Evolutionary conservation across 2,113 vertebrate genomes (phyloP).

Genomic region (Plestiodon gilberti): DNA sequence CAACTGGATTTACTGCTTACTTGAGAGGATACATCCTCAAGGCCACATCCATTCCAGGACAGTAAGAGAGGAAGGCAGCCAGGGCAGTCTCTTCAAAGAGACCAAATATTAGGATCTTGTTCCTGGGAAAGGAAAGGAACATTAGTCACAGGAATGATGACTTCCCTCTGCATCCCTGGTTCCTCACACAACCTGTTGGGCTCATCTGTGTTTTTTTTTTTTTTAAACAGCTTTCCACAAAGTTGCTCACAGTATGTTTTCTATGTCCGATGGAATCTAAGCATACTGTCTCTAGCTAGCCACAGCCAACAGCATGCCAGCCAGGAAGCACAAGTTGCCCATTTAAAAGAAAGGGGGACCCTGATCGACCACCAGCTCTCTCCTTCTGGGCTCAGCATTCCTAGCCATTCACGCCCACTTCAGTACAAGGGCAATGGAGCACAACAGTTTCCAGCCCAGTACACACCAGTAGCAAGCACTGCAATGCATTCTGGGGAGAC

Average conservation of each 20-base stretch:
- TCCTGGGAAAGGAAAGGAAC: conserved; percentile 66
- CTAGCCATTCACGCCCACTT: too few species aligned
- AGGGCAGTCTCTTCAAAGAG: conserved; percentile 86
- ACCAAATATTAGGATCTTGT: conserved; percentile 86
- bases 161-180: not conserved
- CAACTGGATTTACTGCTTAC: conserved; percentile 67
- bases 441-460: too few species aligned
- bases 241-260: not conserved
- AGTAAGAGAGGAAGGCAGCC: conserved; percentile 85
- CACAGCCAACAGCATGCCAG: too few species aligned
- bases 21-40: conserved; percentile 86
- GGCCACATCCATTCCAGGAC: conserved; percentile 86
- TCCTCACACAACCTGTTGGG: not conserved
- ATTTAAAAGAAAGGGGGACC: too few species aligned
- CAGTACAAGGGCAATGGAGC: too few species aligned
- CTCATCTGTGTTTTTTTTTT: not conserved
- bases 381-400: too few species aligned
- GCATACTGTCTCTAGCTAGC: not conserved
- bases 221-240: not conserved
- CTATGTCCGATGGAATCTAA: not conserved
- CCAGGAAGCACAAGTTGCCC: too few species aligned
- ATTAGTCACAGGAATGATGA: not conserved
- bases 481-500: too few species aligned
- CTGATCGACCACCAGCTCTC: too few species aligned
- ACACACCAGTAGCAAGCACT: too few species aligned